phyloP scores from a whole-genome alignment of 1,140 invertebrate genomes.

The Hyposmocoma kahamanoa region DNA sequence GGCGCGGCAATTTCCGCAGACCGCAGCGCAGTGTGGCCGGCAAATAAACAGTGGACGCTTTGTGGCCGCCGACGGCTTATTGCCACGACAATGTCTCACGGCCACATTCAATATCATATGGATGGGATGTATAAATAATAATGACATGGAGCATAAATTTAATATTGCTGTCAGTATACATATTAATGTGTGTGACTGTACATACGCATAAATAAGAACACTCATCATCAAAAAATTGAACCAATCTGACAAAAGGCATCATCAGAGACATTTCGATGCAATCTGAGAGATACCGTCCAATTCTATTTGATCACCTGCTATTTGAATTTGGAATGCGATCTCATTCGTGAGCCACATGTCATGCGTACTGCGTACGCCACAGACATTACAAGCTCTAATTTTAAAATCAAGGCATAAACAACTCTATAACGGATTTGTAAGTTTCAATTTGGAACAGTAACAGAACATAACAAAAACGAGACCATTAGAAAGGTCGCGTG shows the following conservation, averaged over 20 bases:
- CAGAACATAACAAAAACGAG: conserved; percentile 4
- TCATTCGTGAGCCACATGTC: conserved; percentile 22
- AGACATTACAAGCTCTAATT: too few species aligned
- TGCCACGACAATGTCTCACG: conserved; percentile 44
- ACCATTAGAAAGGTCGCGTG: conserved; percentile 32
- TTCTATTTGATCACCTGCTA: conserved; percentile 16
- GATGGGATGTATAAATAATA: too few species aligned
- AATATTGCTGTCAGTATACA: too few species aligned
- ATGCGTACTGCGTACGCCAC: too few species aligned
- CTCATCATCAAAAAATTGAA: neutral
- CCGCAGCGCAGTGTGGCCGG: conserved; percentile 43
- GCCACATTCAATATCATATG: too few species aligned
- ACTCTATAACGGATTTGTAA: too few species aligned
- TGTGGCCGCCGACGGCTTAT: conserved; percentile 21
- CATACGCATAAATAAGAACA: too few species aligned
- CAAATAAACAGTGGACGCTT: conserved; percentile 48
- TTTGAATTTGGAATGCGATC: conserved; percentile 17
- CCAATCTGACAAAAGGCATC: neutral
- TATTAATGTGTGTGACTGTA: too few species aligned
- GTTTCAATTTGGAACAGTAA: too few species aligned
- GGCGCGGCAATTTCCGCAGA: conserved; percentile 44
- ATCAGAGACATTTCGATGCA: neutral
- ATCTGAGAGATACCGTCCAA: neutral
- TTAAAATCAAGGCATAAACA: too few species aligned
- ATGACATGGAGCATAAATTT: too few species aligned